Base-by-base conservation (phyloP, 2,113 vertebrate genomes). In the Microtus richardsoni region DNA sequence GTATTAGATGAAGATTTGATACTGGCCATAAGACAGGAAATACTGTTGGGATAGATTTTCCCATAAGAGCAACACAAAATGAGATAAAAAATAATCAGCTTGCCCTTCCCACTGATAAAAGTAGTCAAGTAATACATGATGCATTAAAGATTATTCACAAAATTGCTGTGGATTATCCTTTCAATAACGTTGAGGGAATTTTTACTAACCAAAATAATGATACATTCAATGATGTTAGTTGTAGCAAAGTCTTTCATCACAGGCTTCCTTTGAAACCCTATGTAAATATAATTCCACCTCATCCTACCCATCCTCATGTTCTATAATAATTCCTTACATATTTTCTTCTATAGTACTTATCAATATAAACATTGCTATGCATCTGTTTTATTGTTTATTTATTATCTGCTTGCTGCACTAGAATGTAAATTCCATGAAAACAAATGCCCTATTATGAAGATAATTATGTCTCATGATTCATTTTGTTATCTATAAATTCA, bases 1-100 rank as follows among this genome's bases (percentile, higher is more conserved):
- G 33, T 47, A 52, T 41, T 83, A 93, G 36, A 87, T 78, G 73
- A 82, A 96, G 64, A 86, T 83, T 96, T 95, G 75, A 82, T 93
- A 88, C 12, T 14, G 11, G 91, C 83, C 17, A 74, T 41, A 91
- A 89, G 68, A 36, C 19, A 77, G 6, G 5, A 1, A 54, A 33
- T 49, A 77, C 44, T 13, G 13, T 89, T 92, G 33, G 24, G 58
- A 9, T 62, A 79, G 21, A 26, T 70, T 80, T 92, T 62, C 47
- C 41, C 79, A 80, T 5, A 91, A 92, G 70, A 54, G 16, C 36
- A 95, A 89, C 49, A 80, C 83, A 95, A 7, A 7, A 80, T 1
- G 26, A 28, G 41, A 52, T 79, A 8, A 36, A 52, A 49, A 39
- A 17, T 86, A 92, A 85, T 14, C 88, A 95, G 33, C 3, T 1